These are phyloP conservation scores for Lepidotrigona ventralis DNA, from an alignment of 1,140 invertebrate genomes.

Conservation along the genomic window DNA sequence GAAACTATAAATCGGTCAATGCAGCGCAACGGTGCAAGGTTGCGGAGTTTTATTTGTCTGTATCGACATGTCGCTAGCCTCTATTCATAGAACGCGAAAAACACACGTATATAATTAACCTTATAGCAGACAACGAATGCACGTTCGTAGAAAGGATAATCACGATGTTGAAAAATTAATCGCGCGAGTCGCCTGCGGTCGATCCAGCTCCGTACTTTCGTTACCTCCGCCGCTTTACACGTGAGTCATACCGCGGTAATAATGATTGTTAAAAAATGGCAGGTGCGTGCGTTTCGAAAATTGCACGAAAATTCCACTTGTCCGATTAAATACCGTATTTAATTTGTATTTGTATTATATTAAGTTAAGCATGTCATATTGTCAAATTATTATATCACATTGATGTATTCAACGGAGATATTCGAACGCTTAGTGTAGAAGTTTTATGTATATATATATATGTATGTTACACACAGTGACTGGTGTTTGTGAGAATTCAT, in stretches of 20 bases:
- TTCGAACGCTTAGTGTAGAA: no score
- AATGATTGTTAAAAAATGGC: not conserved
- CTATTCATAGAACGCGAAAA: constrained; percentile 58
- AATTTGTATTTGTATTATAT: no score
- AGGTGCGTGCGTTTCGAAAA: rapidly evolving
- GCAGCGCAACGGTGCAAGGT: constrained; percentile 62
- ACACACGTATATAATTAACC: constrained; percentile 46
- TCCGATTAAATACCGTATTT: not conserved
- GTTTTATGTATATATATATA: no score
- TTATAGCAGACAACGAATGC: not conserved
- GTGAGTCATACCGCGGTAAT: not conserved
- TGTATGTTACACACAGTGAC: no score
- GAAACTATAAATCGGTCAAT: constrained; percentile 59
- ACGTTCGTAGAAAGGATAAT: not conserved
- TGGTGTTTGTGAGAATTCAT: no score
- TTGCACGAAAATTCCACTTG: not conserved
- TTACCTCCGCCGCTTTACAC: not conserved
- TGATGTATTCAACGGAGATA: no score
- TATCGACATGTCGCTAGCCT: constrained; percentile 56
- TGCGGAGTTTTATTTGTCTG: constrained; percentile 49
- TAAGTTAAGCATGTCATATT: no score
- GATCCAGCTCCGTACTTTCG: not conserved
- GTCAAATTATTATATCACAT: no score
- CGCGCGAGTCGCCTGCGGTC: not conserved
- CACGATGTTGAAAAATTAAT: not conserved